Percentiles rank a stretch among this genome's conserved stretches.
Conservation (phyloP, 1,140 invertebrate genomes). For the Physella acuta region DNA sequence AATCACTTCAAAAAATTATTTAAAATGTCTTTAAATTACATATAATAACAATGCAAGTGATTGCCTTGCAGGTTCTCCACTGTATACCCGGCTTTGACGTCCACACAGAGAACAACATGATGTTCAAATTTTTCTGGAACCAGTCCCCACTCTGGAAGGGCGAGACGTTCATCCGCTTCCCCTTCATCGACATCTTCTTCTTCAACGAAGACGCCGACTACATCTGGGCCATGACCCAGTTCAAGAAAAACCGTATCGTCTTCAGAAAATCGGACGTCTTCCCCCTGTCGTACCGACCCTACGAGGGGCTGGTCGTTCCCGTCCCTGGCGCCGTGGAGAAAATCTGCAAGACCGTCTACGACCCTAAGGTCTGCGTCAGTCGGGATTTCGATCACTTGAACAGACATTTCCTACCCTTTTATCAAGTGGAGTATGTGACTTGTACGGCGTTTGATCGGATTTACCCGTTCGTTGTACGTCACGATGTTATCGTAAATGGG, state of each 20-base stretch:
- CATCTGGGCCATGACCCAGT: conserved; percentile 20
- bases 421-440: not conserved
- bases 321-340: conserved; percentile 13
- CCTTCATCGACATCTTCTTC: conserved; percentile 36
- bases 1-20: too few relatives aligned
- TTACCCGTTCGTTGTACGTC: conserved; percentile 26
- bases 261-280: conserved; percentile 23
- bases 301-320: conserved; percentile 8
- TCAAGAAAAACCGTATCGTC: conserved; percentile 1
- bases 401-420: not conserved
- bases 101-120: not conserved
- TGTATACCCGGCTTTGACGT: conserved; percentile 18
- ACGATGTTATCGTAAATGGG: not conserved
- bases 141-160: not conserved
- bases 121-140: conserved; percentile 29
- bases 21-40: too few relatives aligned
- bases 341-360: not conserved
- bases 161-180: conserved; percentile 26
- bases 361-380: not conserved
- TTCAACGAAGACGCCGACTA: conserved; percentile 27
- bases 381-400: conserved; percentile 18
- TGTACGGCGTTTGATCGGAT: conserved; percentile 7
- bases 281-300: conserved; percentile 18
- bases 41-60: too few relatives aligned
- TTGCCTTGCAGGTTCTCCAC: conserved; percentile 11